Evolutionary conservation across 2,113 vertebrate species (phyloP), one percentile per base, ranked within the genome.

Genomic region (Elaphurus davidianus): DNA sequence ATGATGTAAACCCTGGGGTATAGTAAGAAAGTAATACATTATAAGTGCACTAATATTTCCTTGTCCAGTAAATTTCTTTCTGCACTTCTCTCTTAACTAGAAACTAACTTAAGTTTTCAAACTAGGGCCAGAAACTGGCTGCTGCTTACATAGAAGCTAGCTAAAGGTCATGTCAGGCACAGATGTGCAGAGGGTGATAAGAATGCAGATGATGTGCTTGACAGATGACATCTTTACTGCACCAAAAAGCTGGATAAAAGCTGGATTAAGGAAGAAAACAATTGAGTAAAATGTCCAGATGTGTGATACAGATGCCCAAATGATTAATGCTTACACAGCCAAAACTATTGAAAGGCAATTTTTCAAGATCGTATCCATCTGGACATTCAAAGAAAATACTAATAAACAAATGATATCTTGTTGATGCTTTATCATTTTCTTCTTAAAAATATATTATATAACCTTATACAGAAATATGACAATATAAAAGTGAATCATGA

Each of bases 231-330:
- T 88, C 76, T 78, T 90, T 64, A 79, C 33, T 62, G 27, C 25
- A 91, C 15, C 19, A 62, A 71, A 67, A 8, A 96, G 33, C 82
- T 94, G 59, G 40, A 88, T 30, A 7, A 87, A 96, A 96, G 50
- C 30, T 82, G 57, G n/a, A 94, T 94, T 45, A 94, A 93, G 55
- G 45, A 57, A 52, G 59, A 52, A 82, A 95, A 87, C 83, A 92
- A 86, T 62, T 79, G 40, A 91, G 36, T 97, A 78, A 87, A 79
- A 78, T 94, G 60, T 95, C 97, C 94, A 98, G 96, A 96, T 98
- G 86, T 95, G 90, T 96, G 40, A 54, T 84, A 47, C 45, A 94
- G 67, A 98, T 94, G 78, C 89, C 36, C 60, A 87, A 94, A 93
- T 47, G n/a, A 91, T 89, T 67, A 89, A 36, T 92, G 76, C 90